phyloP scores from a whole-genome alignment of 1,140 invertebrate species.

The Wasmannia auropunctata region DNA sequence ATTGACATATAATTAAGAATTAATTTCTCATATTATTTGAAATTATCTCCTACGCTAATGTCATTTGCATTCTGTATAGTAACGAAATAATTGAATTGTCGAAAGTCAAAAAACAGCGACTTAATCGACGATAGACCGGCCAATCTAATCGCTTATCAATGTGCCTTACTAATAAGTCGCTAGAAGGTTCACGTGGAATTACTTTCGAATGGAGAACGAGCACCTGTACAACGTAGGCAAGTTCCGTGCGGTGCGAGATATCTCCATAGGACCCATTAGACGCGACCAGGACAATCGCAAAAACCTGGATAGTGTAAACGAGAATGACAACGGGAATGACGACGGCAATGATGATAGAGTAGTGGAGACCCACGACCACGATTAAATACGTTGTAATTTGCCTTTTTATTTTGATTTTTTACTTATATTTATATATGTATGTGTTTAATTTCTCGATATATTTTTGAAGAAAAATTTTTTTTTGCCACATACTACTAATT shows the following conservation, averaged over 20 bases:
- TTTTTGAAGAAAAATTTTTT: background rate
- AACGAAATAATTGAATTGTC: conserved; percentile 17
- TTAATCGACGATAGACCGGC: conserved; percentile 26
- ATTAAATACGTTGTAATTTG: conserved; percentile 46
- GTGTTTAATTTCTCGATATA: background rate
- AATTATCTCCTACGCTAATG: conserved; percentile 12
- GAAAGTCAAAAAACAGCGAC: conserved; percentile 42
- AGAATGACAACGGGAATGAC: background rate
- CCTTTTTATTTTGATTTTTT: conserved; percentile 21
- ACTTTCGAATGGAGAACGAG: conserved; percentile 96
- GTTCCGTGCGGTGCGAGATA: conserved; percentile 93
- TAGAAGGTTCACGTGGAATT: conserved; percentile 95
- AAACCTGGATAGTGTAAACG: conserved; percentile 59
- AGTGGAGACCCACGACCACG: conserved; percentile 9
- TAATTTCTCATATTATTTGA: background rate
- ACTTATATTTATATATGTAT: background rate
- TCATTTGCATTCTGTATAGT: background rate
- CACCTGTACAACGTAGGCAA: conserved; percentile 98
- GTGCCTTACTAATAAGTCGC: conserved; percentile 69
- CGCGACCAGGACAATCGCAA: conserved; percentile 80
- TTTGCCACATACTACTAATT: background rate
- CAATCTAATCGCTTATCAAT: conserved; percentile 51
- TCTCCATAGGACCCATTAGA: conserved; percentile 93
- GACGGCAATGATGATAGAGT: conserved; percentile 28
- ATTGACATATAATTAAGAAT: background rate